A percentile compares a stretch with the other conserved stretches of the same genome.
Conservation (phyloP, 2,797 vertebrate genomes). For the Crax fasciolata region DNA sequence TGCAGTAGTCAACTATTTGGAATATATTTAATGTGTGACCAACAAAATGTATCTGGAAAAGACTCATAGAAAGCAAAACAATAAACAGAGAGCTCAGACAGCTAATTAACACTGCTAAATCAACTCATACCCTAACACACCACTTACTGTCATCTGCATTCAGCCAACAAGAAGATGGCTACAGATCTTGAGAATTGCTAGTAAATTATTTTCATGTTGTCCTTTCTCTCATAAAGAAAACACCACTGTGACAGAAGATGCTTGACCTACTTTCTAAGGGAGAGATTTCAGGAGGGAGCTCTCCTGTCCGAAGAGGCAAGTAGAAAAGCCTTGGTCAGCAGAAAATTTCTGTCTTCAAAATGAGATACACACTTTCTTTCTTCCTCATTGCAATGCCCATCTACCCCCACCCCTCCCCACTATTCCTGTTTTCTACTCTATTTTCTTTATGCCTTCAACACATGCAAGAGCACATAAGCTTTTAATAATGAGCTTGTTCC, state of each 20-base stretch:
- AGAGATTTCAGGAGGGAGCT: not conserved
- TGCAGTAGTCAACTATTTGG: not conserved
- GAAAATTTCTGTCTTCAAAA: not conserved
- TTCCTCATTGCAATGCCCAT: not conserved
- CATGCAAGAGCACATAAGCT: not conserved
- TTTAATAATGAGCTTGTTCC: not conserved
- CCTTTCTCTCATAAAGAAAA: slow-evolving; percentile 26
- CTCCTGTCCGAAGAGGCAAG: not conserved
- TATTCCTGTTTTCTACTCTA: not conserved
- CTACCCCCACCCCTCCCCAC: not conserved
- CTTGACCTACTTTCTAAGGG: slow-evolving; percentile 18
- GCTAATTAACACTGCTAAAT: slow-evolving; percentile 39
- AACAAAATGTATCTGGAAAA: not conserved
- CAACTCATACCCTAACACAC: not conserved
- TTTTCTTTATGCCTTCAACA: not conserved
- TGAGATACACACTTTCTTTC: not conserved
- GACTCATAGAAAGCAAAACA: not conserved
- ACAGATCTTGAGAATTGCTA: not conserved
- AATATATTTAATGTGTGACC: not conserved
- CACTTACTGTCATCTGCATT: not conserved
- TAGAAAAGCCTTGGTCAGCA: not conserved
- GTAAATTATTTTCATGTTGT: slow-evolving; percentile 17
- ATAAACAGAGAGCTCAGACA: not conserved
- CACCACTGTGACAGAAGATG: not conserved
- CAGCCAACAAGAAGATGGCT: not conserved